Conservation (phyloP, 2,113 vertebrate species). For the Narcine bancroftii region DNA sequence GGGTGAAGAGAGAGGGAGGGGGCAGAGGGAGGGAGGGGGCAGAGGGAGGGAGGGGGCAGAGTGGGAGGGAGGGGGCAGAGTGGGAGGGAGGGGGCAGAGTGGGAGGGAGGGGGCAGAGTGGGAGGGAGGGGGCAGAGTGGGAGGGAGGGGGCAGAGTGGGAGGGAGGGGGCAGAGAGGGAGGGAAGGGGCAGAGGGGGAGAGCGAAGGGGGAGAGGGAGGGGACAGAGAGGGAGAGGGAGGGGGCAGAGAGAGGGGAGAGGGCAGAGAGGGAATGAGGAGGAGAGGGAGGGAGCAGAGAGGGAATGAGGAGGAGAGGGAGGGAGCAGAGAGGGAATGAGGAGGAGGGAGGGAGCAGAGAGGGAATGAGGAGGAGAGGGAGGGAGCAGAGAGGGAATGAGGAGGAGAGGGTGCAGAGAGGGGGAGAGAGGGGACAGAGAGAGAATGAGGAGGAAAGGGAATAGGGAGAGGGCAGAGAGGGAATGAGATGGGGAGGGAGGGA, state of each 20-base stretch:
- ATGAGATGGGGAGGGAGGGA: not conserved
- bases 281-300: not conserved
- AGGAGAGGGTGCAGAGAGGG: no score
- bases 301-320: not conserved
- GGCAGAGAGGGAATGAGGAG: no score
- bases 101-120: not conserved
- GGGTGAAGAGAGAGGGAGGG: no score
- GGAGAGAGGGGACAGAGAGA: not conserved
- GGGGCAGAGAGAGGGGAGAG: no score
- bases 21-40: no score
- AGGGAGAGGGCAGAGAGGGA: no score
- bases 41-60: no score
- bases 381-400: not conserved
- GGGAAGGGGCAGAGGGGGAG: no score
- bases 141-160: not conserved
- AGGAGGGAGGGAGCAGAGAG: no score
- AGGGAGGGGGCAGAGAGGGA: not conserved
- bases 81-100: no score
- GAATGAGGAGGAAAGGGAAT: not conserved
- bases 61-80: not conserved
- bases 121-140: not conserved
- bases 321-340: not conserved
- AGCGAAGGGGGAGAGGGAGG: accelerated
- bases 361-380: no score
- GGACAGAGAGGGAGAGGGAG: accelerated